phyloP scores from a whole-genome alignment of 2,888 invertebrate species.

The Caenorhabditis japonica region DNA sequence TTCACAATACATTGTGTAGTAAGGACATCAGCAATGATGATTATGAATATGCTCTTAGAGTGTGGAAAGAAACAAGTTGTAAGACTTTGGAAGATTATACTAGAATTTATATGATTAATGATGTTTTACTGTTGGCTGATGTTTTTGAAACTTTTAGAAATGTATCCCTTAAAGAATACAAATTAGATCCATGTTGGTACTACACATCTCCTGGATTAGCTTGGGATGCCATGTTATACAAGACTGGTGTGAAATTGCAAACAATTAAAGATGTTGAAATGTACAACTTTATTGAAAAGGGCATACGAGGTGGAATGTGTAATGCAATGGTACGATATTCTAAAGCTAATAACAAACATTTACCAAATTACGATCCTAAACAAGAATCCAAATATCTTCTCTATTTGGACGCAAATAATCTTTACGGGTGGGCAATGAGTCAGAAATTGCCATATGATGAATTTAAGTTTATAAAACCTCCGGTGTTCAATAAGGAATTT shows the following conservation, averaged over 20 bases:
- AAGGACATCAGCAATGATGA: conserved; percentile 41
- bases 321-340: conserved; percentile 66
- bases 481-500: conserved; percentile 47
- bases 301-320: conserved; percentile 68
- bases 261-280: conserved; percentile 70
- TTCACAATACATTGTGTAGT: conserved; percentile 56
- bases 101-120: conserved; percentile 65
- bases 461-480: conserved; percentile 64
- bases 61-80: conserved; percentile 64
- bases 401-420: conserved; percentile 71
- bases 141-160: conserved; percentile 75
- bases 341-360: conserved; percentile 71
- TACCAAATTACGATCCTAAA: too few species aligned
- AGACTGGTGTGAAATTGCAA: conserved; percentile 66
- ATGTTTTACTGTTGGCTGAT: conserved; percentile 73
- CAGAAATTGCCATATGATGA: conserved; percentile 67
- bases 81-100: conserved; percentile 64
- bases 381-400: too few species aligned
- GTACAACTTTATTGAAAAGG: conserved; percentile 64
- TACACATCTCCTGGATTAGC: conserved; percentile 71
- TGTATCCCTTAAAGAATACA: conserved; percentile 61
- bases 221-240: conserved; percentile 74
- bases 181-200: conserved; percentile 72
- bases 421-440: conserved; percentile 73
- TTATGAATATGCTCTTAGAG: conserved; percentile 63